phyloP scores from a whole-genome alignment of 2,113 vertebrate genomes.

The Campylorhamphus procurvoides region DNA sequence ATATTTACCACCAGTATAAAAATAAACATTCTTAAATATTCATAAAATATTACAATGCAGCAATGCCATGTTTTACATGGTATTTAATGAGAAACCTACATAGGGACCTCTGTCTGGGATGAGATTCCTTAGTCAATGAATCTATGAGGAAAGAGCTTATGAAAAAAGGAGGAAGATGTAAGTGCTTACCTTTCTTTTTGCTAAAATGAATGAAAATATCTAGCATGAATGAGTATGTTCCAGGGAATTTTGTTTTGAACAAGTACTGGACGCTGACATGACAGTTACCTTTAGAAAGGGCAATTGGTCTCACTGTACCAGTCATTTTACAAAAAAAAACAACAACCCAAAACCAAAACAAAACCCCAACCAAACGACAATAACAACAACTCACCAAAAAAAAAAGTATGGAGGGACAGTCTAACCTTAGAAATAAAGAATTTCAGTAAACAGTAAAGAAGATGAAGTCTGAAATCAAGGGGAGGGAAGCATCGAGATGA shows the following conservation, averaged over 20 bases:
- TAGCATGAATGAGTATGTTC: neutral
- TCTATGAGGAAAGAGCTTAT: neutral
- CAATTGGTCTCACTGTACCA: neutral
- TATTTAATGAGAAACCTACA: neutral
- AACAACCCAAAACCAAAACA: too few species aligned
- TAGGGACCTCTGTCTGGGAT: neutral
- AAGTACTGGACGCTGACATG: neutral
- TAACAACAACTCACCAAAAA: too few species aligned
- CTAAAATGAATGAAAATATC: neutral
- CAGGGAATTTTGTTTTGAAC: neutral
- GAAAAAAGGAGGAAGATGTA: neutral
- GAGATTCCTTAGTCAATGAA: neutral
- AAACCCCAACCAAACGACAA: too few species aligned
- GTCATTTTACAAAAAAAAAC: neutral
- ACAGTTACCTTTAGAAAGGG: neutral
- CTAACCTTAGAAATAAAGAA: neutral
- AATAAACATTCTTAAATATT: neutral
- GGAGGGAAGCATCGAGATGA: neutral
- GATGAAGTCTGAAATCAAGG: neutral
- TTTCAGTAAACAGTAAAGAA: neutral
- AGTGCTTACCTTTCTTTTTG: neutral
- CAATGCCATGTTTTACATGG: neutral
- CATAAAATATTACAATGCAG: neutral
- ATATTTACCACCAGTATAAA: neutral
- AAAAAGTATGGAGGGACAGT: neutral